Base-by-base conservation (phyloP, 2,888 invertebrate genomes). In the Leptinotarsa peninsularis region DNA sequence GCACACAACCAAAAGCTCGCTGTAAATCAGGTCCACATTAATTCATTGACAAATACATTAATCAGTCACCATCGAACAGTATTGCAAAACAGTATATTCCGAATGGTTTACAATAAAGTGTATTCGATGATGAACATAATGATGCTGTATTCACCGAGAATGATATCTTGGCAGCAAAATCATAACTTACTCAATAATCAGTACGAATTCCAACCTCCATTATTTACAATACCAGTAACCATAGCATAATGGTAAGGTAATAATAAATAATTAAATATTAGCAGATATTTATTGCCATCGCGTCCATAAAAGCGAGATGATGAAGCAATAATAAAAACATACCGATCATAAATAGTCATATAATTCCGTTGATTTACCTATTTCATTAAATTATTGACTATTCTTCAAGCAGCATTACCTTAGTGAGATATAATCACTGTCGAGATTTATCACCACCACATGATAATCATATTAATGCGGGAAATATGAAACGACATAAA, bases 401-500 rank as follows among this genome's bases (percentile, higher is more conserved):
- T 79, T 79, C 76, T 76, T 77, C 56, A 74, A 66, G 70, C 66
- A 54, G 67, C 58, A 74, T 77, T 75, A 75, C 74, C 67, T 76
- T 52, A 74, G 72, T 58, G 72, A 76, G 77, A 76, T 79, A 74
- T 71, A 73, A 76, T 77, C 73, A 50, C 66, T 67, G 50, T 52
- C 67, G 74, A 52, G 67, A 75, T 79, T 74, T 78, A 73, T 79
- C 56, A 66, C 63, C 72, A 27, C 52, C 63, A 69, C 78, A 74
- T 74, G 76, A 74, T 81, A 80, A 82, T 80, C 76, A 80, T 80
- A 80, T 81, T 79, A 82, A 82, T 82, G 81, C 78, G 76, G 74
- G 80, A 82, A 82, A 83, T 81, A 81, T 81, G 80, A 80, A 82
- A 80, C 80, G 78, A 72, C 82, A 81, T 84, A 81, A 83, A 83